Percentiles rank a stretch among this genome's conserved stretches.
Evolutionary conservation across 2,888 invertebrate species (phyloP).

Genomic region (Drosophila yooni): DNA sequence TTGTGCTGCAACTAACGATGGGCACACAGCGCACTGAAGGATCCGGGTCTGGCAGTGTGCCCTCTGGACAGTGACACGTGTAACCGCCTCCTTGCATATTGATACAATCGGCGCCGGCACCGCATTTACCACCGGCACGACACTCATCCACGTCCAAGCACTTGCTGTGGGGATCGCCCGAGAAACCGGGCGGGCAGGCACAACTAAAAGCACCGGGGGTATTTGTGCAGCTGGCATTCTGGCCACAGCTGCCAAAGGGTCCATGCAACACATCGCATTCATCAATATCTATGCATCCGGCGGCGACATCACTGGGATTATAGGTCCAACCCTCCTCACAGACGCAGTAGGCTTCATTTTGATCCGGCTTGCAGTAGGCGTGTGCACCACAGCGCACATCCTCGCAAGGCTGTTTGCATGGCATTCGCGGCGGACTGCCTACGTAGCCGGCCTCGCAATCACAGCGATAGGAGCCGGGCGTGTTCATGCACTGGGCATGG

Average conservation of each 20-base stretch:
- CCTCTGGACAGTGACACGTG: slow-evolving; percentile 92
- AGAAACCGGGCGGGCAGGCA: slow-evolving; percentile 93
- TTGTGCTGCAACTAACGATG: slow-evolving; percentile 90
- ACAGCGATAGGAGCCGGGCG: slow-evolving; percentile 92
- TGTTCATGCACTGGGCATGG: slow-evolving; percentile 91
- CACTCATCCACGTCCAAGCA: slow-evolving; percentile 95
- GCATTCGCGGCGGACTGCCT: slow-evolving; percentile 91
- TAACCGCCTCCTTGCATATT: slow-evolving; percentile 92
- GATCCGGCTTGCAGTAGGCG: slow-evolving; percentile 95
- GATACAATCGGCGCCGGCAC: slow-evolving; percentile 91
- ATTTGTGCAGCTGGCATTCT: slow-evolving; percentile 92
- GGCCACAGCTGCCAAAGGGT: slow-evolving; percentile 93
- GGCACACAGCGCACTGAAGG: slow-evolving; percentile 92
- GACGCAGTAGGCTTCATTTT: slow-evolving; percentile 95
- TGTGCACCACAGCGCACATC: slow-evolving; percentile 95
- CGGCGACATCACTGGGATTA: slow-evolving; percentile 94
- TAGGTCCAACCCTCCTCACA: slow-evolving; percentile 97
- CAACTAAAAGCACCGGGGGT: slow-evolving; percentile 92
- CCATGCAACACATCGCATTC: slow-evolving; percentile 94
- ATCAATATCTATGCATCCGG: slow-evolving; percentile 96
- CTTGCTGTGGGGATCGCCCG: slow-evolving; percentile 92
- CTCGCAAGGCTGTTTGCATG: slow-evolving; percentile 96
- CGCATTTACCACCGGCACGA: slow-evolving; percentile 89
- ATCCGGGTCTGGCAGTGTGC: slow-evolving; percentile 93
- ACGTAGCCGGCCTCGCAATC: slow-evolving; percentile 93